Base-by-base conservation (phyloP, 2,113 vertebrate species). In the Poeciliopsis retropinna region DNA sequence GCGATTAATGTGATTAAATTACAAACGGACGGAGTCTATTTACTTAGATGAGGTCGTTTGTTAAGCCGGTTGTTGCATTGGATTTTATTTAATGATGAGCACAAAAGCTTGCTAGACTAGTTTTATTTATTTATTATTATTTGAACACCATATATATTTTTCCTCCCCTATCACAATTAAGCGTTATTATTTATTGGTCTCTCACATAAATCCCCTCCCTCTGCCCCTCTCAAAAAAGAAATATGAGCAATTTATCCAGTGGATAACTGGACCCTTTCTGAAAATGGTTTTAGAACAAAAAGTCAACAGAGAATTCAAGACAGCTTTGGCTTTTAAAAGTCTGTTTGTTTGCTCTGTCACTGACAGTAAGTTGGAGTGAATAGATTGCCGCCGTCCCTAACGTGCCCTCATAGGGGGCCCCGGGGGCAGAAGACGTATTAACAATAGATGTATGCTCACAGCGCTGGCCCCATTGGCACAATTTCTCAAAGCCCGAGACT, bases 381-480 rank as follows among this genome's bases (percentile, higher is more conserved):
- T 77, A 87, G 86, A 87, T 83, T 83, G 66, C 44, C 41, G 64
- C 31, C 66, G 69, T n/a, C 39, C 41, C n/a, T 51, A 72, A 86
- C 51, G 14, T 76, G 34, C 73, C 80, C 73, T 67, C 31, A 60
- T 66, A 83, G 80, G 31, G 67, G 70, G 62, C 73, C 76, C 74
- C 65, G 25, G 31, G 79, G 83, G 73, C 80, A 79, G 61, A 84
- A 73, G 68, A 72, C 30, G 14, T 64, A 78, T 85, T 83, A 76
- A 76, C 77, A 82, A 71, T 69, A 74, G 79, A 84, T 80, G 74
- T 84, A 81, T 76, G 81, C 82, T 84, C 75, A 78, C 71, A 72
- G 73, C 70, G 74, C 10, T 70, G 37, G 37, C 75, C 72, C 72
- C 57, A 5, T 86, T 63, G 67, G 70, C 27, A 67, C 77, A 74